phyloP scores from a whole-genome alignment of 1,140 invertebrate genomes.

The Heliconius nattereri region DNA sequence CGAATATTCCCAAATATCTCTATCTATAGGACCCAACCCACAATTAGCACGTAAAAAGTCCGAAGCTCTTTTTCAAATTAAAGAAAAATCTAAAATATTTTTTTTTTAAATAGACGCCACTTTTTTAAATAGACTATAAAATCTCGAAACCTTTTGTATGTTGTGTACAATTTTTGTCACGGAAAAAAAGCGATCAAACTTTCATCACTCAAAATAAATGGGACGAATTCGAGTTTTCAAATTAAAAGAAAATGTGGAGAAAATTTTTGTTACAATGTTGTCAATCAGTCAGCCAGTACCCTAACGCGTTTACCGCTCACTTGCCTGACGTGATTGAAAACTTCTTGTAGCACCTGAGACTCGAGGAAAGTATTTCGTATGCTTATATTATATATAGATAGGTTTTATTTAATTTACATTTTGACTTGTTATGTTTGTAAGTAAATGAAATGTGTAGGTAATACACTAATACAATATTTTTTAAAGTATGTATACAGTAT shows the following conservation, averaged over 20 bases:
- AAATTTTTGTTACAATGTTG: constrained; percentile 68
- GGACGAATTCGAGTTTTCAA: constrained; percentile 52
- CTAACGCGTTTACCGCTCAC: constrained; percentile 56
- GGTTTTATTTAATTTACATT: constrained; percentile 35
- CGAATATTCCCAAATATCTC: no score
- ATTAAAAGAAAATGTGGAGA: constrained; percentile 46
- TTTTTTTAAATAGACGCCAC: neutral
- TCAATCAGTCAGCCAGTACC: constrained; percentile 75
- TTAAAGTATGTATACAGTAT: no score
- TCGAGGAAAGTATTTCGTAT: constrained; percentile 23
- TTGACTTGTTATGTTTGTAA: neutral
- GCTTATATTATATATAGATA: constrained; percentile 11
- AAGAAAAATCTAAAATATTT: no score
- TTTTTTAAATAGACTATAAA: neutral
- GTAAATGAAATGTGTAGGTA: no score
- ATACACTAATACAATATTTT: no score
- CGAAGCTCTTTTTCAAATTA: no score
- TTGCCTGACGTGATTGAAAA: constrained; percentile 75
- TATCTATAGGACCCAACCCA: no score
- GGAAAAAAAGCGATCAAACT: constrained; percentile 30
- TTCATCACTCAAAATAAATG: constrained; percentile 46
- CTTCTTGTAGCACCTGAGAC: constrained; percentile 68
- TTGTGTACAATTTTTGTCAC: constrained; percentile 14
- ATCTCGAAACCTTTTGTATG: constrained; percentile 1
- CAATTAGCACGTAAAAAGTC: no score